These are phyloP conservation scores for Ginglymostoma cirratum DNA, from an alignment of 2,113 vertebrate genomes.

Conservation along the genomic window DNA sequence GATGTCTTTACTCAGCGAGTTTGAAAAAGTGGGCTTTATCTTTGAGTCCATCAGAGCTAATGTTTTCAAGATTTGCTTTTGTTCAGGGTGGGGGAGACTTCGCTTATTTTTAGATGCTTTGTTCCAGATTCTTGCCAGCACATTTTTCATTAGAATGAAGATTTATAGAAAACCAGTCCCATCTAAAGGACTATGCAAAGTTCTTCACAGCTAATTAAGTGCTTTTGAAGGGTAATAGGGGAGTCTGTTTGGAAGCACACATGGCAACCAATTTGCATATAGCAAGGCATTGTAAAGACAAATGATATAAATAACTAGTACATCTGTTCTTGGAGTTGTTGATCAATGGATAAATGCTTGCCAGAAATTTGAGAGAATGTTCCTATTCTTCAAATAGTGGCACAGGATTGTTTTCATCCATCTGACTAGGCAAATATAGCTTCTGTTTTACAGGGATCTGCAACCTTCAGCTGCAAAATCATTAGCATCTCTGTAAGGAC, in stretches of 20 bases:
- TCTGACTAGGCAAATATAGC: not conserved
- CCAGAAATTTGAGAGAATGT: not conserved
- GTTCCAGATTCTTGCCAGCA: slow-evolving; percentile 17
- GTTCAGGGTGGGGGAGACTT: not conserved
- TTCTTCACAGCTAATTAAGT: not conserved
- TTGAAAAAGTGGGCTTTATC: not conserved
- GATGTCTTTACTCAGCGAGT: not conserved
- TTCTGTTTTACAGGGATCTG: not conserved
- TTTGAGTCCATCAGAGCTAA: not conserved
- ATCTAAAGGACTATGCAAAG: not conserved
- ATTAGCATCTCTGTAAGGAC: too few relatives aligned
- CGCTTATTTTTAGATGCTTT: slow-evolving; percentile 10
- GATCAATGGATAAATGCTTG: not conserved
- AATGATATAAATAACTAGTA: not conserved
- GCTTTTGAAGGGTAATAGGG: not conserved
- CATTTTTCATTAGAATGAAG: not conserved
- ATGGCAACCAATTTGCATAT: not conserved
- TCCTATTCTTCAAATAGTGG: not conserved
- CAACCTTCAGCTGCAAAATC: not conserved
- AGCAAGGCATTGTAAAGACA: not conserved
- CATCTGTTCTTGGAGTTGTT: not conserved
- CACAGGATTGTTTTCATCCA: not conserved
- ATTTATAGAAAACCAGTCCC: not conserved
- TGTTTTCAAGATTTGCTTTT: not conserved
- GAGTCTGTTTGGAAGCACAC: too few relatives aligned